Evolutionary conservation across 2,888 invertebrate genomes (phyloP), one percentile per base, ranked within the genome.

Genomic region (Ceratothoa steindachneri): DNA sequence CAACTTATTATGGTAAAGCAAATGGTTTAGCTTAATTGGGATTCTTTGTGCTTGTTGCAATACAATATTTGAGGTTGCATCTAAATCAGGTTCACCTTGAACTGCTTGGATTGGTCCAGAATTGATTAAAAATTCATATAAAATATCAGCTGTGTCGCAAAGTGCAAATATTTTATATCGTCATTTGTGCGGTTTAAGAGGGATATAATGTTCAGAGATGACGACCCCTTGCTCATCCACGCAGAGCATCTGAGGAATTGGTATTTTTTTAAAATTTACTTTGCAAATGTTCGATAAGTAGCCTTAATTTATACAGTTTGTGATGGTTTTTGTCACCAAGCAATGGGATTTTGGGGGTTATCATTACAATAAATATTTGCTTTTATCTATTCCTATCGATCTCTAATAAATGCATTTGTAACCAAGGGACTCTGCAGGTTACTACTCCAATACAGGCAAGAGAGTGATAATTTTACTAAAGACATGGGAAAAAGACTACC

Each of bases 211-310:
- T 41, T 15, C 41, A 5, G 5, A 9, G 41, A 41, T 9, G 15
- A 15, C 7, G 41, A 41, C 41, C 5, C 5, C 0, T 30, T 29
- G 66, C 29, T 66, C 3, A 28, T 29, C n/a, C 15, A 66, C 7
- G 64, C 80, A 74, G 27, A 80, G 30, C 31, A 67, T 67, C 28
- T 65, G 41, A 41, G 41, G 15, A 5, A 41, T 5, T 82, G 87
- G 88, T n/a, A n/a, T n/a, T 87, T 55, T 74, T 70, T 9, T 65
- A 60, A 67, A 80, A 81, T 67, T 79, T 68, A 66, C 67, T 73
- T 68, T 72, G 68, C 53, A 82, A 71, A 66, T 77, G 19, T 53
- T 80, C 75, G 67, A 73, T 72, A 27, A 82, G 31, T 55, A 81
- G 82, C 53, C 80, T 73, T 4, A 82, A 79, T 73, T 81, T 82